Evolutionary conservation across 2,888 invertebrate species (phyloP).

Genomic region (Yponomeuta plumbellus): DNA sequence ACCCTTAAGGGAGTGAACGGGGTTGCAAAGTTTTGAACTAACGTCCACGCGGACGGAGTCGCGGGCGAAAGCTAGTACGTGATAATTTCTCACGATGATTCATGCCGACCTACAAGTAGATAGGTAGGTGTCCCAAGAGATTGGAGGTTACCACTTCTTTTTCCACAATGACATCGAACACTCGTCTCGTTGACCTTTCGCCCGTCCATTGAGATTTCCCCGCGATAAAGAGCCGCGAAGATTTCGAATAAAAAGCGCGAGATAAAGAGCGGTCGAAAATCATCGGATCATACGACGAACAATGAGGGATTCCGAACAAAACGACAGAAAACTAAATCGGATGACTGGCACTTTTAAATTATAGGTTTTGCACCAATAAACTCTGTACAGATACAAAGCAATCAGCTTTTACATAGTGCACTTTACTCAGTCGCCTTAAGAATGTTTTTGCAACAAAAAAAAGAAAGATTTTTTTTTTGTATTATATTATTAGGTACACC

Average conservation of each 20-base stretch:
- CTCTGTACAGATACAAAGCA: too few species aligned
- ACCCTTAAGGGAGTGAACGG: too few species aligned
- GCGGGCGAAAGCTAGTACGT: too few species aligned
- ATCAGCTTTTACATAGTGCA: too few species aligned
- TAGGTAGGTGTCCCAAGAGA: neutral
- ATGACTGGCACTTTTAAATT: constrained; percentile 57
- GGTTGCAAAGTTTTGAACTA: too few species aligned
- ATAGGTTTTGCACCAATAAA: constrained; percentile 16
- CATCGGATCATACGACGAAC: constrained; percentile 36
- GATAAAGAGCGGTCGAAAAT: constrained; percentile 25
- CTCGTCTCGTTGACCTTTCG: constrained; percentile 44
- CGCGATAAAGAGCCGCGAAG: neutral
- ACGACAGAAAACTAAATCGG: constrained; percentile 59
- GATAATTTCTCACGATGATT: too few species aligned
- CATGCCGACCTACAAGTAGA: too few species aligned
- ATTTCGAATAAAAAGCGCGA: neutral
- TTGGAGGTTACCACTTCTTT: neutral
- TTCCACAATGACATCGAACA: constrained; percentile 7
- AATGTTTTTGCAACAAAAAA: too few species aligned
- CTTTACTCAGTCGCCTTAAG: too few species aligned
- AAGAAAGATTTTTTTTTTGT: too few species aligned
- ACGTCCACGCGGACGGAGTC: too few species aligned
- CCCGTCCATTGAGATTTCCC: neutral
- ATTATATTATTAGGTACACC: too few species aligned
- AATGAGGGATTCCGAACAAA: constrained; percentile 54